Base-by-base conservation (phyloP, 2,888 invertebrate genomes). In the Tetrapedia diversipes region DNA sequence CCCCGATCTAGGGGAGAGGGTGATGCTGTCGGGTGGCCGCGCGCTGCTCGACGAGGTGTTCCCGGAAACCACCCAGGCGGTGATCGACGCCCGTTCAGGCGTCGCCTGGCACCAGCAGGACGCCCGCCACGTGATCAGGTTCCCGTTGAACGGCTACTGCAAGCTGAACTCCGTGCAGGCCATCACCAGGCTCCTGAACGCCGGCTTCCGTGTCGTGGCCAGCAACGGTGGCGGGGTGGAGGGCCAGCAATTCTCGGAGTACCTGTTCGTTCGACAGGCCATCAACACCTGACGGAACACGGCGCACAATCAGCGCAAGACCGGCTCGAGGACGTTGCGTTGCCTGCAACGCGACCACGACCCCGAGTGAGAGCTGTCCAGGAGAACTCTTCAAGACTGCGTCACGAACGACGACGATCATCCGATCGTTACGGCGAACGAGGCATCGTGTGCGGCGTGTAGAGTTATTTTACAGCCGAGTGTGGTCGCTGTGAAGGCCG, bases 131-230 rank as follows among this genome's bases (percentile, higher is more conserved):
- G 96, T 97, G 41, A 96, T 97, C 83, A 93, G 97, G 75, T 97
- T 97, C 90, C 97, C 97, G 14, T 92, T 97, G 68, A 97, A 97
- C 92, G 97, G 97, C 84, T 97, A 96, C 92, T 97, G 97, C 93
- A 97, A 97, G 92, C 93, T 97, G 82, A 97, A 97, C 91, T 97
- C 97, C n/a, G 95, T 97, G 79, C 97, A 97, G 92, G 97, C 96
- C 77, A 95, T 97, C 87, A 96, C 96, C 81, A 94, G 96, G 90
- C 94, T 97, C 56, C 92, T 97, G 54, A 96, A 96, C 89, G 94
- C 95, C 77, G 95, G 95, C 63, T 97, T 97, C 92, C 94, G 94
- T 82, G 94, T 97, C 73, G 95, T 95, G 60, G 97, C 97, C 32
- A 96, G 97, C 89, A 96, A 96, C 86, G 97, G 97, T 0, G 97